Evolutionary conservation across 2,797 vertebrate species (phyloP), one percentile per base, ranked within the genome.

Genomic region (Neomorphus geoffroyi): DNA sequence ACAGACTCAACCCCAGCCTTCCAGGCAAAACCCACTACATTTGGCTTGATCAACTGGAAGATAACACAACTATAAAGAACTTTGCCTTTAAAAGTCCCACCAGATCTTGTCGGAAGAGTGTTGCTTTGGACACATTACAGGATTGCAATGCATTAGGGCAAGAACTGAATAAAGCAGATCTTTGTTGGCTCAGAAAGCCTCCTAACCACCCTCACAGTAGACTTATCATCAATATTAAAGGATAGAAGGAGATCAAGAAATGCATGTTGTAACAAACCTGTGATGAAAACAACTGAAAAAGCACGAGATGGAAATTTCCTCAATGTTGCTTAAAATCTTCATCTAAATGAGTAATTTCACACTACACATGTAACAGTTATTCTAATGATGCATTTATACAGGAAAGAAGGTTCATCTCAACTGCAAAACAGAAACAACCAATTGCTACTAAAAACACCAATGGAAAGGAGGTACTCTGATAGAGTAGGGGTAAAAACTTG

Each of bases 151-250:
- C 1, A 3, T 15, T 64, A 26, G 22, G 28, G 26, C 26, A 83
- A 39, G n/a, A 80, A 87, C 26, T 32, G 32, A 65, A 70, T n/a
- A 56, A 56, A 70, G 45, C 32, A 78, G 32, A 80, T 39, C 51
- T n/a, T n/a, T n/a, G n/a, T n/a, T n/a, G 45, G 28, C 51, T 71
- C 48, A 43, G 28, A 66, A 70, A 58, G 60, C 27, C 15, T 62
- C n/a, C 61, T 26, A 51, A 71, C 8, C n/a, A 53, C 4, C 9
- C 35, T 0, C 0, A 67, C 0, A 18, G 39, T 43, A 81, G 50
- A 61, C 32, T 72, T 28, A 56, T 24, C 18, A 35, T 9, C 21
- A 46, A 28, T 41, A 60, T 27, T 33, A 30, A 66, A 70, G 30
- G 28, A 69, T 1, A 86, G 7, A 51, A 66, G 32, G 17, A 61